phyloP scores from a whole-genome alignment of 1,140 invertebrate species.

The Psilanteris sp. region DNA sequence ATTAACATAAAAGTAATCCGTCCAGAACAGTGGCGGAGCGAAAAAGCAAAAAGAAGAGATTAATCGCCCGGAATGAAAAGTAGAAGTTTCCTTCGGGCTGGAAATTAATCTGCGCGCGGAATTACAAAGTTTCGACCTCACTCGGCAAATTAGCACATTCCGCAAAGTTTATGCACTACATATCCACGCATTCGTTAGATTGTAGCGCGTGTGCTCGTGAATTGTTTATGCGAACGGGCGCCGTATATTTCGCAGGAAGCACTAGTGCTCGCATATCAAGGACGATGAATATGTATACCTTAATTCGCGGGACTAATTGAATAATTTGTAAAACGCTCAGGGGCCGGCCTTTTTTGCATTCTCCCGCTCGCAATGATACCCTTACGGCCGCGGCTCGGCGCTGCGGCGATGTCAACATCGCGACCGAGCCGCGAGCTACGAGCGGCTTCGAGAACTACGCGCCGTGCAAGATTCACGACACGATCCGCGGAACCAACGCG shows the following conservation, averaged over 20 bases:
- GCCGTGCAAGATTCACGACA: constrained; percentile 30
- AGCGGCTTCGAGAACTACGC: no score
- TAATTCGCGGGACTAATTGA: constrained; percentile 81
- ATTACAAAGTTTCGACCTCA: constrained; percentile 62
- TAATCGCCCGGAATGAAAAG: constrained; percentile 60
- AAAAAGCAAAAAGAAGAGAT: constrained; percentile 52
- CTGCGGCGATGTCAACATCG: background rate
- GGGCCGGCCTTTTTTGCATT: constrained; percentile 63
- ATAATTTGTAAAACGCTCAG: constrained; percentile 80
- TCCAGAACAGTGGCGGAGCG: constrained; percentile 6
- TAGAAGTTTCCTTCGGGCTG: constrained; percentile 42
- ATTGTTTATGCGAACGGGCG: constrained; percentile 76
- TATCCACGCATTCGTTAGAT: constrained; percentile 74
- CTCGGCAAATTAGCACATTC: constrained; percentile 63
- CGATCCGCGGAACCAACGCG: no score
- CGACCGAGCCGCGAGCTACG: no score
- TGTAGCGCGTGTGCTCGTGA: constrained; percentile 69
- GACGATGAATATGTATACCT: constrained; percentile 80
- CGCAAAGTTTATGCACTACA: constrained; percentile 60
- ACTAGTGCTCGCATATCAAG: constrained; percentile 73
- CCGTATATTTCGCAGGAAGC: constrained; percentile 69
- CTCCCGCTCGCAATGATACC: constrained; percentile 46
- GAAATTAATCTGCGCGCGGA: constrained; percentile 54
- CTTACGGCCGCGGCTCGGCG: constrained; percentile 28
- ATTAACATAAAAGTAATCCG: constrained; percentile 57